phyloP scores from a whole-genome alignment of 2,888 invertebrate species.

The Acronicta psi region DNA sequence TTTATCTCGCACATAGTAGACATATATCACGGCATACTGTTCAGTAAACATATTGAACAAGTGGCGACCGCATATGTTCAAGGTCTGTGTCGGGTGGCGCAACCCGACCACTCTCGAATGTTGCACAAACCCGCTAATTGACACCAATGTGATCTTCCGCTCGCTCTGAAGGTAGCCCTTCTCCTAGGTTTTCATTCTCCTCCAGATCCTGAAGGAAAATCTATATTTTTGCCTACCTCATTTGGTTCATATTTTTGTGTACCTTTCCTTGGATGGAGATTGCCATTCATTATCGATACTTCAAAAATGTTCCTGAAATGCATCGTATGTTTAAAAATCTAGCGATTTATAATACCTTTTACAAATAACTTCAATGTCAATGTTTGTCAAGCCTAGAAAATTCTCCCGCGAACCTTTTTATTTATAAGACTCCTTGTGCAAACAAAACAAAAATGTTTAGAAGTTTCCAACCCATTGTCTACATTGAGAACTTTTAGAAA shows the following conservation, averaged over 20 bases:
- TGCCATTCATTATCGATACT: too few relatives aligned
- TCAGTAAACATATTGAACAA: constrained; percentile 23
- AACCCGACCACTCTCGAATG: constrained; percentile 61
- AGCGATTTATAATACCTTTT: background rate
- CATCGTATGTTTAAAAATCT: too few relatives aligned
- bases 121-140: constrained; percentile 62
- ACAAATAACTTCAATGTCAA: background rate
- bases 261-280: too few relatives aligned
- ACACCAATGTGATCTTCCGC: constrained; percentile 50
- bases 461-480: background rate
- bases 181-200: background rate
- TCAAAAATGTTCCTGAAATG: too few relatives aligned
- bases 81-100: constrained; percentile 70
- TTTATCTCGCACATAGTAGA: constrained; percentile 11
- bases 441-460: constrained; percentile 1
- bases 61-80: constrained; percentile 56
- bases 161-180: constrained; percentile 10
- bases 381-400: constrained; percentile 13
- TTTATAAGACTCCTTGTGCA: background rate
- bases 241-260: too few relatives aligned
- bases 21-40: constrained; percentile 19
- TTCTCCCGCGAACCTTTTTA: constrained; percentile 1
- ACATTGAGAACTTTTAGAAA: background rate
- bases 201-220: too few relatives aligned
- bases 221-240: too few relatives aligned